Conservation (phyloP, 2,797 vertebrate genomes). For the Hipposideros larvatus region DNA sequence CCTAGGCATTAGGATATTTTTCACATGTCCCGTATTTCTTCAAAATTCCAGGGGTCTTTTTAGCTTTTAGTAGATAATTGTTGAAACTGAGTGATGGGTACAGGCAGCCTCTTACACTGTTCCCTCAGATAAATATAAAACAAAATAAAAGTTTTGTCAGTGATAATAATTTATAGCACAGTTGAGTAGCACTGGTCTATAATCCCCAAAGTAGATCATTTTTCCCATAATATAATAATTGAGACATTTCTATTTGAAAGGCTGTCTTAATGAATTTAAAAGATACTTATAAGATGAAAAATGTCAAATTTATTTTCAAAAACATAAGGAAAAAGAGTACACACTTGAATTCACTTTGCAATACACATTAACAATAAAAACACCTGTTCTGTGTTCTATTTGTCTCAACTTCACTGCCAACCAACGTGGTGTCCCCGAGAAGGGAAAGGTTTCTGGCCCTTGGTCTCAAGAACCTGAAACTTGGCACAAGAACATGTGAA, state of each 20-base stretch:
- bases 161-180: neutral
- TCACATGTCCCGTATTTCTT: neutral
- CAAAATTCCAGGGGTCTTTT: conserved; percentile 13
- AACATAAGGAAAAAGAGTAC: conserved; percentile 29
- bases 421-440: neutral
- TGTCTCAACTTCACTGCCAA: neutral
- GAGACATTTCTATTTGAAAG: conserved; percentile 47
- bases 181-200: neutral
- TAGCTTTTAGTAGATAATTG: neutral
- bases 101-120: neutral
- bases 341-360: conserved; percentile 55
- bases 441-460: neutral
- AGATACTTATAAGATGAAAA: conserved; percentile 59
- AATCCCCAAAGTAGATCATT: neutral
- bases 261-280: conserved; percentile 50
- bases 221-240: neutral
- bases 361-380: conserved; percentile 52
- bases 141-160: neutral
- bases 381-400: neutral
- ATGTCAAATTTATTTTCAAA: conserved; percentile 76
- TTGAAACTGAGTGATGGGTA: neutral
- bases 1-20: neutral
- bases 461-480: neutral
- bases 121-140: neutral
- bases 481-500: neutral